phyloP scores from a whole-genome alignment of 1,140 invertebrate species.

The Pseudomyrmex cubaensis region DNA sequence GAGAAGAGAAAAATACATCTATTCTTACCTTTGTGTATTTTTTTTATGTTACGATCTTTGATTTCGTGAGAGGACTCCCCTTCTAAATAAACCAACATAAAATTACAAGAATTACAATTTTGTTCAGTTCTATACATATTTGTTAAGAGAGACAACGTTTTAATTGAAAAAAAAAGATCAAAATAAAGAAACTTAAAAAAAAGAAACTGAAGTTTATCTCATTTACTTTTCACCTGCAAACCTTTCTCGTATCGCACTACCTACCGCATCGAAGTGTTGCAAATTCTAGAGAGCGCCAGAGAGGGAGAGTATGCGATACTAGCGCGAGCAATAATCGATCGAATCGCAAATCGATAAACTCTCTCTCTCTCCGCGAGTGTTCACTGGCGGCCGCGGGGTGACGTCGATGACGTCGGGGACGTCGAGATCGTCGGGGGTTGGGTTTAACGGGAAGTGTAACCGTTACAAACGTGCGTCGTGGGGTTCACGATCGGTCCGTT shows the following conservation, averaged over 20 bases:
- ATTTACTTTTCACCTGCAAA: neutral
- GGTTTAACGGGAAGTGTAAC: no score
- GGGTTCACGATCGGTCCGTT: no score
- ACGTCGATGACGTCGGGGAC: no score
- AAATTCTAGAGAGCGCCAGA: neutral
- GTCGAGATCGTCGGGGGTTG: no score
- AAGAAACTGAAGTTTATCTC: neutral
- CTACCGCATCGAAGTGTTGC: neutral
- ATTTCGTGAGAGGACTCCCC: neutral
- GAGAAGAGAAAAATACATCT: neutral
- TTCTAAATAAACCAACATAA: constrained; percentile 3
- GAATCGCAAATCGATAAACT: neutral
- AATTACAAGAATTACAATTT: neutral
- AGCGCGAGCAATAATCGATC: neutral
- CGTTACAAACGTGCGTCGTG: no score
- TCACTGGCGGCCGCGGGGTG: no score
- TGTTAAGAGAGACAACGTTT: no score
- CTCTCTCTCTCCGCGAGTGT: neutral
- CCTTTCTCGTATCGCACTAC: no score
- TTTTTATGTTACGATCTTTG: neutral
- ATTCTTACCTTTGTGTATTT: constrained; percentile 1
- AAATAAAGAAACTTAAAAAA: no score
- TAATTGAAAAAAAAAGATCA: no score
- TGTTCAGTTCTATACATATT: no score
- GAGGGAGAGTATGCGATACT: neutral